Percentiles rank a stretch among this genome's conserved stretches.
These are phyloP conservation scores for Spea multiplicata DNA, from an alignment of 2,113 vertebrate species.

Conservation along the genomic window DNA sequence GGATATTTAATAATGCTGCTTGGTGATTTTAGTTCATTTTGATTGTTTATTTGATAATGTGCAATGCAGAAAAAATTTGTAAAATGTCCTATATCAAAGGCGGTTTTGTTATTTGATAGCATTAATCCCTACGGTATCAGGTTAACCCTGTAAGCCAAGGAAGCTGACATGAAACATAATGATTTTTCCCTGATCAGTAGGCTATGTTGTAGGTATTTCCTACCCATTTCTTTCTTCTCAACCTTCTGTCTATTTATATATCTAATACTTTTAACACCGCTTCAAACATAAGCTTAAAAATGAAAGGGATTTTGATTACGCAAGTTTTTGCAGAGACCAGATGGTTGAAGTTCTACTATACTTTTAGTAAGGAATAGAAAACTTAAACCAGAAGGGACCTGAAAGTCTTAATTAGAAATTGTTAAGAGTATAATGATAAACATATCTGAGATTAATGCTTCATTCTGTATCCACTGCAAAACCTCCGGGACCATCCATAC, in stretches of 20 bases:
- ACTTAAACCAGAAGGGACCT: constrained; percentile 24
- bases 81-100: too few species aligned
- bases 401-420: constrained; percentile 39
- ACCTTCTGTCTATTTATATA: constrained; percentile 30
- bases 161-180: too few species aligned
- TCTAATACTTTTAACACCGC: constrained; percentile 23
- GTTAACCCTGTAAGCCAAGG: too few species aligned
- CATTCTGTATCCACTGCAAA: background rate
- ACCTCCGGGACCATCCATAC: background rate
- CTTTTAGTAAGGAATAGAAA: constrained; percentile 2
- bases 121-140: too few species aligned
- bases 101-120: too few species aligned
- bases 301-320: constrained; percentile 6
- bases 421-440: constrained; percentile 23
- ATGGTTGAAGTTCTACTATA: constrained; percentile 21
- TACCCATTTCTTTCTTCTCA: background rate
- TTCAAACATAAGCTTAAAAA: constrained; percentile 24
- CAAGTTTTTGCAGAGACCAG: constrained; percentile 30
- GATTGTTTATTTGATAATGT: too few species aligned
- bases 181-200: background rate
- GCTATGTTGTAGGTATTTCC: background rate
- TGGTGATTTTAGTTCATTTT: too few species aligned
- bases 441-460: constrained; percentile 4
- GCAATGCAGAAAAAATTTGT: too few species aligned
- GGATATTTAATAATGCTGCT: too few species aligned